Percentiles rank a stretch among this genome's conserved stretches.
Conservation (phyloP, 2,888 invertebrate genomes). For the Ptychoptera contaminata region DNA sequence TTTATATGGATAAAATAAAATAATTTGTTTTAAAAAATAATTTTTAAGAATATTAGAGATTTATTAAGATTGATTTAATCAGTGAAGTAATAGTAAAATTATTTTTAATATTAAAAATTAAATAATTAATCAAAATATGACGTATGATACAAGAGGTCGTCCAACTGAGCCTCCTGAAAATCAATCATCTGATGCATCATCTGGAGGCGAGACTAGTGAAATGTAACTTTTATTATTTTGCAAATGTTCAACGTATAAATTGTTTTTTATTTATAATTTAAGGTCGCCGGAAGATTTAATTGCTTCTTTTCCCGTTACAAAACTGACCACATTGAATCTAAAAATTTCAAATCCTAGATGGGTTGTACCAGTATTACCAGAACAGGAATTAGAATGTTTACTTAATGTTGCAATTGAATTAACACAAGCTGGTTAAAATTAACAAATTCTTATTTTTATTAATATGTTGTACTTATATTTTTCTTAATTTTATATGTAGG, state of each 20-base stretch:
- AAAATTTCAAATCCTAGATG: constrained; percentile 92
- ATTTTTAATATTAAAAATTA: no score
- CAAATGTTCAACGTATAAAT: neutral
- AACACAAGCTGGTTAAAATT: constrained; percentile 54
- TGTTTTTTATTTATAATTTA: constrained; percentile 9
- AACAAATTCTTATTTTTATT: constrained; percentile 4
- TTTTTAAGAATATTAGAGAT: no score
- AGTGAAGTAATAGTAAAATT: no score
- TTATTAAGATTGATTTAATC: no score
- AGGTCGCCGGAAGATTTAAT: constrained; percentile 29
- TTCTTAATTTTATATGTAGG: constrained; percentile 34
- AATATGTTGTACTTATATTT: constrained; percentile 1
- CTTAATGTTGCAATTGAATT: constrained; percentile 79
- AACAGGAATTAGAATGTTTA: constrained; percentile 86
- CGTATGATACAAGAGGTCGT: constrained; percentile 26
- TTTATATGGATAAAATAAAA: no score
- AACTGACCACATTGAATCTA: constrained; percentile 79
- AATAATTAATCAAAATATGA: constrained; percentile 16
- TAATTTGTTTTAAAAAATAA: no score
- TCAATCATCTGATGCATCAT: constrained; percentile 15
- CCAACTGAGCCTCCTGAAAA: constrained; percentile 13
- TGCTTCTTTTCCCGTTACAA: constrained; percentile 62
- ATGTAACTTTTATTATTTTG: constrained; percentile 7
- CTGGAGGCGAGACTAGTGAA: constrained; percentile 11
- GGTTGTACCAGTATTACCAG: constrained; percentile 94